Percentiles rank a stretch among this genome's conserved stretches.
Conservation (phyloP, 2,113 vertebrate genomes). For the Opisthocomus hoazin region DNA sequence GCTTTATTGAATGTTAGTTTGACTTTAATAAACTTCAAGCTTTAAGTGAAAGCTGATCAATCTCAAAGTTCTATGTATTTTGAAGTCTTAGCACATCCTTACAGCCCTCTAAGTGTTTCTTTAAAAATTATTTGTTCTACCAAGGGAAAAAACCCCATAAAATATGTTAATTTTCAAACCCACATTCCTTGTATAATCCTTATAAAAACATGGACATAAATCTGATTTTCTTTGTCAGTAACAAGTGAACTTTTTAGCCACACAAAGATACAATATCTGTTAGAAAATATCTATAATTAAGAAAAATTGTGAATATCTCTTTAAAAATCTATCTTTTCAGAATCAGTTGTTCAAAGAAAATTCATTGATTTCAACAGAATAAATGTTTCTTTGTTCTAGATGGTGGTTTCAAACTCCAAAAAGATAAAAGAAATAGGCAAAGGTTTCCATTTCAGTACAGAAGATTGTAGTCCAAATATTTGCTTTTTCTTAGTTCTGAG, state of each 20-base stretch:
- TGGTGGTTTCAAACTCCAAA: not conserved
- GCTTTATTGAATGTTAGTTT: not conserved
- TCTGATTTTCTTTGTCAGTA: not conserved
- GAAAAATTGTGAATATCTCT: not conserved
- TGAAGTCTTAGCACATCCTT: not conserved
- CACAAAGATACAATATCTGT: fast-evolving
- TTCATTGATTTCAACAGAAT: not conserved
- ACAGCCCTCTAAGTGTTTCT: not conserved
- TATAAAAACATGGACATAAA: not conserved
- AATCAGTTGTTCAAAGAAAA: not conserved
- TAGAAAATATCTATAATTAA: not conserved
- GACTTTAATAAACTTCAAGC: not conserved
- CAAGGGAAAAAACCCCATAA: not conserved
- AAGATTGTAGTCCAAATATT: not conserved
- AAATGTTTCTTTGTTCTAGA: not conserved
- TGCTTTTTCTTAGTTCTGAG: not conserved
- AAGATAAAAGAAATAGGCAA: not conserved
- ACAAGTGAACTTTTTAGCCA: not conserved
- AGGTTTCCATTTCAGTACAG: not conserved
- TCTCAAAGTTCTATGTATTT: not conserved
- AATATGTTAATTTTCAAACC: not conserved
- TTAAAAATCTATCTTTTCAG: not conserved
- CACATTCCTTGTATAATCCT: not conserved
- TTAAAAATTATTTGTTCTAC: not conserved
- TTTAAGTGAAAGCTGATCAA: not conserved